phyloP scores from a whole-genome alignment of 2,888 invertebrate species.

The Allophyes oxyacanthae region DNA sequence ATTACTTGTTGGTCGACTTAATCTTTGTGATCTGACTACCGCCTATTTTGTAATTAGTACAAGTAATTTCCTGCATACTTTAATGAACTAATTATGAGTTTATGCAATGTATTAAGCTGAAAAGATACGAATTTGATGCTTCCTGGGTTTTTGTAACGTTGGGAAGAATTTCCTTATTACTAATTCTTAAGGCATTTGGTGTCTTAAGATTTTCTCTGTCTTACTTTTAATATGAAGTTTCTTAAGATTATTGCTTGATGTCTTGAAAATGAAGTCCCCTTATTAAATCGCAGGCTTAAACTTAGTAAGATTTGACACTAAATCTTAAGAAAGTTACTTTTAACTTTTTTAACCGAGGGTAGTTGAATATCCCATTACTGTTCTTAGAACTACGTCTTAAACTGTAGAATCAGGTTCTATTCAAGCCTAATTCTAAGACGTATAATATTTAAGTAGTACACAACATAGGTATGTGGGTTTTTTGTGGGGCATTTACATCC shows the following conservation, averaged over 20 bases:
- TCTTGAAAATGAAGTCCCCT: too few species aligned
- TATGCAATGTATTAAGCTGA: constrained; percentile 40
- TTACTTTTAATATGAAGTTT: too few species aligned
- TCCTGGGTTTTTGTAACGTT: constrained; percentile 18
- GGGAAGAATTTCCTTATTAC: constrained; percentile 2
- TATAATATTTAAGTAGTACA: constrained; percentile 38
- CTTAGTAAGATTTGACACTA: too few species aligned
- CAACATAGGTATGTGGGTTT: constrained; percentile 65
- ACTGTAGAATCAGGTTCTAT: constrained; percentile 28
- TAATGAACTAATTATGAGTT: constrained; percentile 47
- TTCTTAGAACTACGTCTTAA: constrained; percentile 16
- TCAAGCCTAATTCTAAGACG: constrained; percentile 40
- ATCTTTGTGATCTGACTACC: constrained; percentile 57
- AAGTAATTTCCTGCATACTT: constrained; percentile 56
- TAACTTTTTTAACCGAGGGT: neutral
- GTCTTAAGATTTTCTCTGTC: too few species aligned
- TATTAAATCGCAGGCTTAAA: too few species aligned
- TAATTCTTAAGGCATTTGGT: neutral
- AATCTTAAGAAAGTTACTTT: too few species aligned
- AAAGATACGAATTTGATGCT: constrained; percentile 32
- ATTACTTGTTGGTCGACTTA: constrained; percentile 45
- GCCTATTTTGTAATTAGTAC: constrained; percentile 54
- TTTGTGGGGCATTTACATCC: constrained; percentile 73
- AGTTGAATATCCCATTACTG: too few species aligned
- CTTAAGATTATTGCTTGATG: too few species aligned